Percentiles rank a stretch among this genome's conserved stretches.
phyloP scores from a whole-genome alignment of 2,797 vertebrate genomes.

The Oreochromis grahami region DNA sequence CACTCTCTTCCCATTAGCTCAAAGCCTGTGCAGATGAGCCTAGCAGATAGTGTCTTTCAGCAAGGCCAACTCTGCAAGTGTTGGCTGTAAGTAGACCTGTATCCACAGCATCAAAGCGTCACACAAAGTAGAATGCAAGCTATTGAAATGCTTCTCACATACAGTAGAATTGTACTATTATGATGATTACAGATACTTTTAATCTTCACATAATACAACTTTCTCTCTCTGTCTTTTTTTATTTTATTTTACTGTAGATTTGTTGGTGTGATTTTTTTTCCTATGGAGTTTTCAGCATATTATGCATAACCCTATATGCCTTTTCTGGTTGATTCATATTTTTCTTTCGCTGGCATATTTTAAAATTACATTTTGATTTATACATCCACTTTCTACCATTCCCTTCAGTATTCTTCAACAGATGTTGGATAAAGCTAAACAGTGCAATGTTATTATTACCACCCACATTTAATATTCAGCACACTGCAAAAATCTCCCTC shows the following conservation, averaged over 20 bases:
- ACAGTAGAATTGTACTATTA: background rate
- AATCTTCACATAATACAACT: background rate
- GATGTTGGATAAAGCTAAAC: slow-evolving; percentile 34
- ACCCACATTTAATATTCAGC: slow-evolving; percentile 50
- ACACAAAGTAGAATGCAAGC: background rate
- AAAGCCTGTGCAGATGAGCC: slow-evolving; percentile 1
- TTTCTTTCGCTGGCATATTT: background rate
- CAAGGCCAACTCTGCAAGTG: background rate
- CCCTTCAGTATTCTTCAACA: slow-evolving; percentile 8
- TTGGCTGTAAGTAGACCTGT: background rate
- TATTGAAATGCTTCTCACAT: background rate
- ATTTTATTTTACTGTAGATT: background rate
- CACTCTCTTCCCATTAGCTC: slow-evolving; percentile 27
- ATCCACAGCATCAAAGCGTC: background rate
- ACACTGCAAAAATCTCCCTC: slow-evolving; percentile 26
- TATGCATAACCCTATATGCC: background rate
- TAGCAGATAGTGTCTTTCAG: slow-evolving; percentile 4
- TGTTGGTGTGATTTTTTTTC: background rate
- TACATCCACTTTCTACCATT: background rate
- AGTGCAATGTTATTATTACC: slow-evolving; percentile 23
- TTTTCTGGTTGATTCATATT: background rate
- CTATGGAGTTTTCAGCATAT: background rate
- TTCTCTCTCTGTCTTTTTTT: background rate
- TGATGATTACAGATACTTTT: too few relatives aligned
- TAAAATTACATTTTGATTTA: slow-evolving; percentile 34